These are phyloP conservation scores for Pasiphila rectangulata DNA, from an alignment of 2,888 invertebrate genomes.

Conservation along the genomic window DNA sequence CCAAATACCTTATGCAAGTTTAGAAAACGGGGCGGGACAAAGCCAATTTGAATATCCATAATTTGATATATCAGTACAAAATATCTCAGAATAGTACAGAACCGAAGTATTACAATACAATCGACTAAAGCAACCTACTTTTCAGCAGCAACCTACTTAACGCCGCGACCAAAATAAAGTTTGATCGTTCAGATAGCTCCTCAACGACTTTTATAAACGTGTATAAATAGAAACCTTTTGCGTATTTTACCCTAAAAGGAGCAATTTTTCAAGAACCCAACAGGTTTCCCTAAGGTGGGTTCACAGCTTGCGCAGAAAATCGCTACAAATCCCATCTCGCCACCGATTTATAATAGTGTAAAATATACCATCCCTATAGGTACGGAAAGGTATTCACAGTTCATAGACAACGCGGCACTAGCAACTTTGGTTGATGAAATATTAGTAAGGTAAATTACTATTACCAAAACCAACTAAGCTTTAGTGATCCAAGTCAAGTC, in stretches of 20 bases:
- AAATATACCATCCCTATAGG: conserved; percentile 28
- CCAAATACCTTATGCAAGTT: too few relatives aligned
- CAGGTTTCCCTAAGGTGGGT: conserved; percentile 20
- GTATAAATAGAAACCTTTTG: conserved; percentile 9
- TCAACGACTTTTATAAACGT: conserved; percentile 2
- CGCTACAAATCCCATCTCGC: conserved; percentile 29
- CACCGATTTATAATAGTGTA: conserved; percentile 32
- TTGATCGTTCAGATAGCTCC: background rate
- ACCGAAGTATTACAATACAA: too few relatives aligned
- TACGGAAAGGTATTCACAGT: conserved; percentile 25
- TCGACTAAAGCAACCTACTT: too few relatives aligned
- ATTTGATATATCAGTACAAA: too few relatives aligned
- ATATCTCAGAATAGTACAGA: too few relatives aligned
- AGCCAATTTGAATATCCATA: too few relatives aligned
- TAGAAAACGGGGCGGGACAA: too few relatives aligned
- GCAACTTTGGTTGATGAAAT: background rate
- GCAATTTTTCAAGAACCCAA: conserved; percentile 20
- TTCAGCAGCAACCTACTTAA: background rate
- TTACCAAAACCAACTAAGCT: too few relatives aligned
- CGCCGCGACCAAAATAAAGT: background rate
- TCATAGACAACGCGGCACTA: conserved; percentile 3
- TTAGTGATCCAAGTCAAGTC: too few relatives aligned
- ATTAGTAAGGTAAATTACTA: too few relatives aligned
- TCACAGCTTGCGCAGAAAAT: conserved; percentile 20
- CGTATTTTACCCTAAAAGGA: conserved; percentile 17